phyloP scores from a whole-genome alignment of 2,888 invertebrate species.

The Acronicta alni region DNA sequence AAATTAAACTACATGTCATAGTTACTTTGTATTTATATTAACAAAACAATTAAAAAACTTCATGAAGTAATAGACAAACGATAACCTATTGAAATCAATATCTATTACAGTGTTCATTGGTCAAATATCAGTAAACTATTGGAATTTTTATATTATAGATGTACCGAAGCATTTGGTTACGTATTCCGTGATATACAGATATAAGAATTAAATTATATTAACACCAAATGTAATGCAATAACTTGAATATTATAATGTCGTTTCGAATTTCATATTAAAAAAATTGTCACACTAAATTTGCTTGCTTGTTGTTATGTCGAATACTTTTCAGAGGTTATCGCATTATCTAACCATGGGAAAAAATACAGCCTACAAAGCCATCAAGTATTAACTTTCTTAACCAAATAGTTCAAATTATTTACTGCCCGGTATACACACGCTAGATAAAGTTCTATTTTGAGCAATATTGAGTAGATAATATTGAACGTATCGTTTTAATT shows the following conservation, averaged over 20 bases:
- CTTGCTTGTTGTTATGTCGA: slow-evolving; percentile 46
- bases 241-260: slow-evolving; percentile 13
- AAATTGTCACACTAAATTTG: no score
- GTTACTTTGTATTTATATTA: slow-evolving; percentile 22
- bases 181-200: not conserved
- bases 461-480: slow-evolving; percentile 33
- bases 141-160: slow-evolving; percentile 28
- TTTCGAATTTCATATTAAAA: slow-evolving; percentile 29
- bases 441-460: slow-evolving; percentile 44
- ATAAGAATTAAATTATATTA: not conserved
- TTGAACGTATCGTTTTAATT: slow-evolving; percentile 18
- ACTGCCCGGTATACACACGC: slow-evolving; percentile 13
- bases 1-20: not conserved
- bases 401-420: slow-evolving; percentile 41
- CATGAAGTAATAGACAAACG: slow-evolving; percentile 51
- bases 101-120: slow-evolving; percentile 33
- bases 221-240: slow-evolving; percentile 17
- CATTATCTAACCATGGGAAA: slow-evolving; percentile 61
- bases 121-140: slow-evolving; percentile 29
- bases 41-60: slow-evolving; percentile 45
- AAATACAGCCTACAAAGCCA: slow-evolving; percentile 50
- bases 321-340: slow-evolving; percentile 63
- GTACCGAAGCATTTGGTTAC: slow-evolving; percentile 3
- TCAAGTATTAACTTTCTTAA: slow-evolving; percentile 51
- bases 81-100: slow-evolving; percentile 57